A percentile compares a stretch with the other conserved stretches of the same genome.
Conservation (phyloP, 2,888 invertebrate species). For the Xestia sexstrigata region DNA sequence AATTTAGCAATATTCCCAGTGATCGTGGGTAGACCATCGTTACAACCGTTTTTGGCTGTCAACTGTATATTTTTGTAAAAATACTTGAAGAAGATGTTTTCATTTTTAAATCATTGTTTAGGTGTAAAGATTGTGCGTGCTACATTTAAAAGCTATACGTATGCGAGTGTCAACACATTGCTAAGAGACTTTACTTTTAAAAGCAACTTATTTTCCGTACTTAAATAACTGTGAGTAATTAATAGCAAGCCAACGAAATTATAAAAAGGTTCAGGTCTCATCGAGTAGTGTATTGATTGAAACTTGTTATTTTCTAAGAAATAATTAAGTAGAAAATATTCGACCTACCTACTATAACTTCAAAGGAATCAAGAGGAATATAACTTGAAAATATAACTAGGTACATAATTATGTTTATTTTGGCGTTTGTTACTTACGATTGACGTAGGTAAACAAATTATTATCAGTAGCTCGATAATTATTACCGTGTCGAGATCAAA, state of each 20-base stretch:
- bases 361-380: not conserved
- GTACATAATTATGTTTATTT: constrained; percentile 1
- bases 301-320: not conserved
- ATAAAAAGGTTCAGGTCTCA: not conserved
- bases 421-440: not conserved
- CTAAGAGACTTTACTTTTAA: no score
- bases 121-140: not conserved
- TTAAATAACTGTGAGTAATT: not conserved
- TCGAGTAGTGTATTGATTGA: not conserved
- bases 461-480: not conserved
- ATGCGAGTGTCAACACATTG: no score
- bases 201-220: no score
- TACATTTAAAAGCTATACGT: no score
- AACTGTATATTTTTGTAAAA: not conserved
- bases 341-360: not conserved
- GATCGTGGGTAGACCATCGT: not conserved
- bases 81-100: not conserved
- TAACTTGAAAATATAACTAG: not conserved
- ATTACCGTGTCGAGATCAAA: not conserved
- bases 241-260: not conserved
- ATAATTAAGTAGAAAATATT: not conserved
- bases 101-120: not conserved
- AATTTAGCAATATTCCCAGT: not conserved
- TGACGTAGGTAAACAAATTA: constrained; percentile 7
- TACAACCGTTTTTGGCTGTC: not conserved